These are phyloP conservation scores for Drosophila leontia DNA, from an alignment of 1,140 invertebrate species.

Conservation along the genomic window DNA sequence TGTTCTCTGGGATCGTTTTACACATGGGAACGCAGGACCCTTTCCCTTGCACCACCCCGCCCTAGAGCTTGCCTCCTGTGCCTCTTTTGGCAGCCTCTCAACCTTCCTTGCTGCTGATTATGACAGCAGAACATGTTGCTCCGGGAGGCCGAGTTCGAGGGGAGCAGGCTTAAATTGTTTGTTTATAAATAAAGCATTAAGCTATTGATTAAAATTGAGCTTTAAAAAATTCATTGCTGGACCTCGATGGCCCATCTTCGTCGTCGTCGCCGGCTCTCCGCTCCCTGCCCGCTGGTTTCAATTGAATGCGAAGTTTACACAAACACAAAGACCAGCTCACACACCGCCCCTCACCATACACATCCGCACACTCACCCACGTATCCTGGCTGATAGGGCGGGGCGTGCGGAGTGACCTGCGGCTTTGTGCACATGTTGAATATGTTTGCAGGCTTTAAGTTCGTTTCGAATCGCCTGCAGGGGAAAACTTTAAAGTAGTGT, in stretches of 20 bases:
- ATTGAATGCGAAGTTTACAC: constrained; percentile 54
- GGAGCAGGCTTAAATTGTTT: constrained; percentile 67
- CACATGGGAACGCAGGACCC: constrained; percentile 50
- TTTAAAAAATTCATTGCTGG: constrained; percentile 76
- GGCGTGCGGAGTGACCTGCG: constrained; percentile 22
- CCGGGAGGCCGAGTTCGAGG: not conserved
- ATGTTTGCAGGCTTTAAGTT: constrained; percentile 35
- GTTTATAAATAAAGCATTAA: constrained; percentile 76
- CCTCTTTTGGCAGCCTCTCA: constrained; percentile 13
- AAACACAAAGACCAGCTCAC: constrained; percentile 15
- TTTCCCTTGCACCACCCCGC: not conserved
- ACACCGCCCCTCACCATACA: not conserved
- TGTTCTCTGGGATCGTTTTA: constrained; percentile 33
- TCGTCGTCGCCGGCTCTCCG: not conserved
- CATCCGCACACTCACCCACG: constrained; percentile 12
- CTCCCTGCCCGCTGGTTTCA: constrained; percentile 51
- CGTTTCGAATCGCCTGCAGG: not conserved
- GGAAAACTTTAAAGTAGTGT: constrained; percentile 15
- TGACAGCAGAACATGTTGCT: constrained; percentile 39
- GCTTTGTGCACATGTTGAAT: constrained; percentile 60
- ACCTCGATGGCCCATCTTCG: not conserved
- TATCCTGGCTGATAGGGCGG: constrained; percentile 27
- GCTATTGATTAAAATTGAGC: constrained; percentile 79
- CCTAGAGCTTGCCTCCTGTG: not conserved
- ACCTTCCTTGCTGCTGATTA: constrained; percentile 40